Evolutionary conservation across 2,797 vertebrate genomes (phyloP), one percentile per base, ranked within the genome.

Genomic region (Decapterus maruadsi): DNA sequence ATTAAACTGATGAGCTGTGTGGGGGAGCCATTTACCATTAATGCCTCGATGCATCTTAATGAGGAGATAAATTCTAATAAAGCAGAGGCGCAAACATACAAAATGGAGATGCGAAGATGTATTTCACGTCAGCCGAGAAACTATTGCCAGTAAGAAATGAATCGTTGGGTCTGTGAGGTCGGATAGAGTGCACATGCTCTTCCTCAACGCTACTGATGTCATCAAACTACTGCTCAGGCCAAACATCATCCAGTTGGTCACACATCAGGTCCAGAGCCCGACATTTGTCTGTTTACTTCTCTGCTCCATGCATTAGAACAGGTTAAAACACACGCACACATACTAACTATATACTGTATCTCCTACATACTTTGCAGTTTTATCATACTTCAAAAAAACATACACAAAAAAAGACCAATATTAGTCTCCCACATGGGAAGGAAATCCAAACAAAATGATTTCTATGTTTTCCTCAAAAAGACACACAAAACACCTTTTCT

Each of bases 11-110:
- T 82, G 79, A 82, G 64, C 54, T 87, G 77, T 75, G 62, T 14
- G 50, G 68, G 38, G 65, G 38, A 46, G 42, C 92, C 92, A 86
- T 93, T 94, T 92, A 95, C 94, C 83, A 87, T 80, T 81, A 87
- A 92, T 93, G 78, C 7, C 63, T 57, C 31, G 51, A n/a, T 77
- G 72, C 82, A 78, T 83, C 59, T 66, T 64, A 74, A 81, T 80
- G 74, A 63, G 29, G 20, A 48, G 50, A 77, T 72, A 34, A 7
- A 56, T 72, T 68, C 53, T 63, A 74, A 72, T 85, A 69, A 61
- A 73, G 66, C 56, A 43, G 40, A 45, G 29, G 68, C 57, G 26
- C 29, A 66, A 66, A 75, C 11, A 53, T 31, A 55, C 17, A 80
- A 63, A 81, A 71, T 58, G 20, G 40, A 67, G 65, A 79, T 58